A percentile compares a stretch with the other conserved stretches of the same genome.
These are phyloP conservation scores for Apogon hyalosoma DNA, from an alignment of 2,797 vertebrate species.

Conservation along the genomic window DNA sequence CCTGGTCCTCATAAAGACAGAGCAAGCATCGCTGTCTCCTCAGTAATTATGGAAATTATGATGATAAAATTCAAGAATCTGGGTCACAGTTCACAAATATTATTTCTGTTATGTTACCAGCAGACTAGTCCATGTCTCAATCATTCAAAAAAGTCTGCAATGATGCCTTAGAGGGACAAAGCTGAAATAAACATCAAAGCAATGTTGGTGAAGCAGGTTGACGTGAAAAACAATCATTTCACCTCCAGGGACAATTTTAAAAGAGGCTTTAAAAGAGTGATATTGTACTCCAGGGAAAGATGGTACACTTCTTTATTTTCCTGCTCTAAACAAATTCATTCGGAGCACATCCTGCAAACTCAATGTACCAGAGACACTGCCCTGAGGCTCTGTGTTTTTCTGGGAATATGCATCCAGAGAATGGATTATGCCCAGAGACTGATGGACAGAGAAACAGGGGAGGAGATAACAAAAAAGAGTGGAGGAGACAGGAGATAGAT, in stretches of 20 bases:
- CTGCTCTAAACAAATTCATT: conserved; percentile 44
- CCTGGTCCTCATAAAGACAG: not conserved
- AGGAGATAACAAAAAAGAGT: conserved; percentile 29
- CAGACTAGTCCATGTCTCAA: not conserved
- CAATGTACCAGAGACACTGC: conserved; percentile 37
- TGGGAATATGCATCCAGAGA: conserved; percentile 17
- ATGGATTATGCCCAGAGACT: conserved; percentile 24
- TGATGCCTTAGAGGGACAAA: conserved; percentile 26
- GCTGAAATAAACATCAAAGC: conserved; percentile 56
- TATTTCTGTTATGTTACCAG: conserved; percentile 15
- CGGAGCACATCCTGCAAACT: conserved; percentile 41
- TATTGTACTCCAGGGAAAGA: conserved; percentile 14
- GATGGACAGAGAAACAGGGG: conserved; percentile 20
- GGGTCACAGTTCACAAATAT: conserved; percentile 21
- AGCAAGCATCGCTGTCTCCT: conserved; percentile 22
- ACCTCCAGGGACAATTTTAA: conserved; percentile 31
- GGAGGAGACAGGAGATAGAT: conserved; percentile 35
- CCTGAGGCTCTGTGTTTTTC: conserved; percentile 38
- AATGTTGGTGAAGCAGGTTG: conserved; percentile 42
- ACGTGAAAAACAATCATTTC: conserved; percentile 30
- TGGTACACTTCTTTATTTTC: conserved; percentile 7
- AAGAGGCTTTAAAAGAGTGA: conserved; percentile 42
- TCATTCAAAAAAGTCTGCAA: conserved; percentile 35
- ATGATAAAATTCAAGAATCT: conserved; percentile 27
- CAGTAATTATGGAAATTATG: not conserved